Evolutionary conservation across 2,888 invertebrate genomes (phyloP).

Genomic region (Lasioglossum villosulum): DNA sequence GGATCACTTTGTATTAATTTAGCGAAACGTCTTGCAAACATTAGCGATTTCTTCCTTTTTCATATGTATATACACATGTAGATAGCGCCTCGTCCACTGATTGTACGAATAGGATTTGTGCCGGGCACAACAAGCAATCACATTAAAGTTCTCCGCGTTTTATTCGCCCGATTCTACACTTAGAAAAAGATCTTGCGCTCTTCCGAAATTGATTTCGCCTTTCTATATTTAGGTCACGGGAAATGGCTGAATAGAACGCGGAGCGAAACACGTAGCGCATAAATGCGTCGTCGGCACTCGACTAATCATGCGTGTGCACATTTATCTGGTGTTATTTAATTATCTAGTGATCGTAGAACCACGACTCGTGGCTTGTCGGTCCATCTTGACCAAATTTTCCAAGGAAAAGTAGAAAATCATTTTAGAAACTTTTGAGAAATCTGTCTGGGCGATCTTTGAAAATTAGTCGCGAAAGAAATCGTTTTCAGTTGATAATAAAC

Average conservation of each 20-base stretch:
- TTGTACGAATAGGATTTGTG: slow-evolving; percentile 79
- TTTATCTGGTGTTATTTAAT: slow-evolving; percentile 1
- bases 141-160: slow-evolving; percentile 68
- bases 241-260: slow-evolving; percentile 46
- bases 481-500: not conserved
- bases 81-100: slow-evolving; percentile 74
- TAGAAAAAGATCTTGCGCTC: not conserved
- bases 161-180: slow-evolving; percentile 18
- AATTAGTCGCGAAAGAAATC: not conserved
- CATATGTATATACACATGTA: slow-evolving; percentile 20
- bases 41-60: slow-evolving; percentile 34
- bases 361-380: not conserved
- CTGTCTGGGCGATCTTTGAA: not conserved
- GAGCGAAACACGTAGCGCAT: slow-evolving; percentile 45
- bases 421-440: not conserved
- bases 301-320: slow-evolving; percentile 25
- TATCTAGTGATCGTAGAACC: not conserved
- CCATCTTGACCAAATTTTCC: not conserved
- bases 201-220: slow-evolving; percentile 11
- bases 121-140: slow-evolving; percentile 76
- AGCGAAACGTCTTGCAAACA: slow-evolving; percentile 30
- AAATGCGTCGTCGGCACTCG: slow-evolving; percentile 36
- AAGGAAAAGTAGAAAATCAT: not conserved
- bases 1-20: not conserved
- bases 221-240: not conserved